Evolutionary conservation across 1,140 invertebrate species (phyloP).

Genomic region (Protaetia brevitarsis): DNA sequence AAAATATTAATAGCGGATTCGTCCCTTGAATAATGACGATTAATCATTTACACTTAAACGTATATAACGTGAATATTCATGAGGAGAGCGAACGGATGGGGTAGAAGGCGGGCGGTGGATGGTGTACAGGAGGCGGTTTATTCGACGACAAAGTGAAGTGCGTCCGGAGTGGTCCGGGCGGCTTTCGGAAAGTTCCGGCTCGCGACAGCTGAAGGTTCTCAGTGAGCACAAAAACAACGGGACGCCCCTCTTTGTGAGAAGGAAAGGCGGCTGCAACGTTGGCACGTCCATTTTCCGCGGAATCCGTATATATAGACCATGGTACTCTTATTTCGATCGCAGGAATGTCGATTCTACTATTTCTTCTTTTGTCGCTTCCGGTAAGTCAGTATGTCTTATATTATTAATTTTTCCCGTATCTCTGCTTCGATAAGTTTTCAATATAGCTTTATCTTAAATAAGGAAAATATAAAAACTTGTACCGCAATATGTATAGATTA

Average conservation of each 20-base stretch:
- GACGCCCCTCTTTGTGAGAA: constrained; percentile 17
- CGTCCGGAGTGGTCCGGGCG: not conserved
- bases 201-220: constrained; percentile 27
- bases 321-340: constrained; percentile 19
- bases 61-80: constrained; percentile 46
- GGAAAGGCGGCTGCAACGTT: constrained; percentile 1
- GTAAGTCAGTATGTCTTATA: too few relatives aligned
- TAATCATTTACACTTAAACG: constrained; percentile 45
- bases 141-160: too few relatives aligned
- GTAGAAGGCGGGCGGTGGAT: not conserved
- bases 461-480: too few relatives aligned
- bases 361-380: constrained; percentile 28
- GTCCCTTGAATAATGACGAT: constrained; percentile 45
- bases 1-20: constrained; percentile 42
- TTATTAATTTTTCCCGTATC: too few relatives aligned
- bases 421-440: too few relatives aligned
- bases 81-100: constrained; percentile 28
- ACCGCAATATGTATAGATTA: too few relatives aligned
- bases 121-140: too few relatives aligned
- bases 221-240: constrained; percentile 23
- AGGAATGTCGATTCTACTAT: constrained; percentile 25
- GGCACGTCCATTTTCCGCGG: constrained; percentile 19
- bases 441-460: too few relatives aligned
- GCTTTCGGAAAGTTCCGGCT: constrained; percentile 1
- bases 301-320: constrained; percentile 27